Conservation (phyloP, 2,888 invertebrate genomes). For the Scaptomyza parva region DNA sequence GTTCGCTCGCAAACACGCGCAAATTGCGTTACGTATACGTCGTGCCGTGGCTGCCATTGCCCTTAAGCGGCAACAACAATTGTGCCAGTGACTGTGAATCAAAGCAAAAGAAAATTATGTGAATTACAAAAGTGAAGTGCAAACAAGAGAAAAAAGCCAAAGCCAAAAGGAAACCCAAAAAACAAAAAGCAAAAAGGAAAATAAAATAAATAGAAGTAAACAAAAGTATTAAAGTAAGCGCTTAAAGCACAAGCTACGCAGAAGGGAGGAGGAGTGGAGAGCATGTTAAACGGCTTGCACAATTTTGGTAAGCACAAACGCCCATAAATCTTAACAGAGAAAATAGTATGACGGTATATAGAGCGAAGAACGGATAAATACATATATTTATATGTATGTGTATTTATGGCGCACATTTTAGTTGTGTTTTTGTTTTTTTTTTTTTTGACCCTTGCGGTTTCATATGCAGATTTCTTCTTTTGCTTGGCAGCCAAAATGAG, state of each 20-base stretch:
- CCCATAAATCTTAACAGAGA: constrained; percentile 17
- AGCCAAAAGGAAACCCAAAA: constrained; percentile 6
- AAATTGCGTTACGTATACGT: constrained; percentile 68
- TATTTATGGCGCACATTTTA: constrained; percentile 24
- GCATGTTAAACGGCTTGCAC: constrained; percentile 63
- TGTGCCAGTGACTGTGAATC: constrained; percentile 45
- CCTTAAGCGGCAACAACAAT: constrained; percentile 55
- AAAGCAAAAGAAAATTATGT: constrained; percentile 56
- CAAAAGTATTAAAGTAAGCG: constrained; percentile 15
- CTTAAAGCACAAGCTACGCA: constrained; percentile 27
- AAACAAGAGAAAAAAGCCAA: constrained; percentile 21
- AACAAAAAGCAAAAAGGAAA: constrained; percentile 3
- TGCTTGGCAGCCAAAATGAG: constrained; percentile 42
- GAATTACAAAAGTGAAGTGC: constrained; percentile 60
- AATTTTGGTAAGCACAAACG: constrained; percentile 64
- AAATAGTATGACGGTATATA: constrained; percentile 4
- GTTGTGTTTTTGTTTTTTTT: too few species aligned
- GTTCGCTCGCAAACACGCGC: constrained; percentile 18
- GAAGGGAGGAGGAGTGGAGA: constrained; percentile 27
- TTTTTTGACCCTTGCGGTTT: constrained; percentile 32
- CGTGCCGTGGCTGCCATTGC: constrained; percentile 50
- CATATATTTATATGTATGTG: constrained; percentile 8
- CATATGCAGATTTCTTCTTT: constrained; percentile 68
- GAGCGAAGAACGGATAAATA: background rate
- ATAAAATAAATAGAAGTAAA: constrained; percentile 3